phyloP scores from a whole-genome alignment of 2,797 vertebrate genomes.

The Halcyon badia region DNA sequence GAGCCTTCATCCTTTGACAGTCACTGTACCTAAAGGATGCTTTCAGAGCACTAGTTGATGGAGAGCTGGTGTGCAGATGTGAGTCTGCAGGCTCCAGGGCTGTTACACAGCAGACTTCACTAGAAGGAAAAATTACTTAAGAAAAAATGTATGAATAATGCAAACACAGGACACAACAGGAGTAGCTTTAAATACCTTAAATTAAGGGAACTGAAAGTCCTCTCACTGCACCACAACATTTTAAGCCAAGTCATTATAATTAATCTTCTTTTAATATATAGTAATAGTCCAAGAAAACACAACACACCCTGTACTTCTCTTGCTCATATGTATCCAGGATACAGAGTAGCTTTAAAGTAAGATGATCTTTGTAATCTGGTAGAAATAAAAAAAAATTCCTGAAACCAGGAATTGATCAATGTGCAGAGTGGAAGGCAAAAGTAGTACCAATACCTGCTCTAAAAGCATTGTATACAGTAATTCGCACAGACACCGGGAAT shows the following conservation, averaged over 20 bases:
- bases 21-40: fast-evolving
- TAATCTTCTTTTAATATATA: slow-evolving; percentile 43
- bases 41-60: neutral
- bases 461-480: neutral
- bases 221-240: neutral
- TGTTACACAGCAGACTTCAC: neutral
- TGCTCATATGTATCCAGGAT: neutral
- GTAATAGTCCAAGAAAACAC: slow-evolving; percentile 1
- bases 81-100: neutral
- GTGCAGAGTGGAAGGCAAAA: neutral
- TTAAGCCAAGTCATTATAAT: slow-evolving; percentile 8
- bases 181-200: neutral
- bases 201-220: neutral
- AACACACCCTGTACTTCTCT: neutral
- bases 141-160: neutral
- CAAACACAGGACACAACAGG: neutral
- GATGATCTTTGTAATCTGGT: neutral
- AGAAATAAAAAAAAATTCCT: neutral
- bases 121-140: slow-evolving; percentile 6
- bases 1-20: neutral
- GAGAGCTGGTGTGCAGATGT: neutral
- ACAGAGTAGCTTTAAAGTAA: neutral
- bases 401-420: neutral
- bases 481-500: neutral
- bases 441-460: neutral